Evolutionary conservation across 1,140 invertebrate species (phyloP), one percentile per base, ranked within the genome.

Genomic region (Oryctes rhinoceros): DNA sequence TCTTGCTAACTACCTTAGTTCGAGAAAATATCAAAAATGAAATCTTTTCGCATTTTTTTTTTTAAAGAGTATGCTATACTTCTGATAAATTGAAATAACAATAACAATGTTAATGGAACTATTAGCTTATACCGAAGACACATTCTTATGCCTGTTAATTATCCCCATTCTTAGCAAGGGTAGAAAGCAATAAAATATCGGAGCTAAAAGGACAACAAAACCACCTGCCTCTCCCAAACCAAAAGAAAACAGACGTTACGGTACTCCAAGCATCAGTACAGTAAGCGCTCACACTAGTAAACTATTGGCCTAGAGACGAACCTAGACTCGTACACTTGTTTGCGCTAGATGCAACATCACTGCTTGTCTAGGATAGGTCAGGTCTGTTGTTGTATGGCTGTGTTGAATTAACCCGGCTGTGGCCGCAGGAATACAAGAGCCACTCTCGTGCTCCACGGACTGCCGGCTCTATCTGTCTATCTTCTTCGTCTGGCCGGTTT

Each of bases 281-380:
- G 35, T 30, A 30, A 35, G 15, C 24, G 65, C 9, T 9, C 9
- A 30, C 65, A 71, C 65, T 35, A 71, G 65, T 71, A 71, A 71
- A 71, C 65, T 71, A 71, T 71, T 71, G 65, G 65, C 65, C 65
- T 71, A 71, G 65, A 71, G 65, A 71, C 65, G 65, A 24, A 35
- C 13, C 65, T 24, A 71, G 65, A 71, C 65, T 24, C 65, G 20
- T 71, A 71, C 65, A 71, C 65, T 71, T 71, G 65, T 24, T 71
- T 24, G 65, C 65, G 65, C 65, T 71, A 71, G 65, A 71, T 71
- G 65, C 65, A 71, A 71, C 65, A 71, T 71, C 65, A 71, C 24
- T 71, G 18, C 65, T 71, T 71, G 65, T 71, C 65, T 71, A 71
- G 65, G 65, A 71, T 71, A 71, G 65, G 65, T 71, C 65, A 71